Conservation (phyloP, 1,140 invertebrate species). For the Pseudomyrmex concolor region DNA sequence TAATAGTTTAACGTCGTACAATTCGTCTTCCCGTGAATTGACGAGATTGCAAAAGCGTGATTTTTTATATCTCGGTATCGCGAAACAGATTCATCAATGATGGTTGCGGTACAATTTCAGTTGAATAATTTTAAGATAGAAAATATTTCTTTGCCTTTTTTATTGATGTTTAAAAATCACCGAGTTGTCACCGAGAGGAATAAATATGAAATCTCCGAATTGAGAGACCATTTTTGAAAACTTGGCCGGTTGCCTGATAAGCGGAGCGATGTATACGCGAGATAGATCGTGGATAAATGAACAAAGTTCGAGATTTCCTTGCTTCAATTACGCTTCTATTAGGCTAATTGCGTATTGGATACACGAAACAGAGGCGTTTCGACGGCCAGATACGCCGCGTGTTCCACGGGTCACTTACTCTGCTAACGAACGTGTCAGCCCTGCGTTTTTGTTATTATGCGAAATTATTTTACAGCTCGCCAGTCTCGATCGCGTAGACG, state of each 20-base stretch:
- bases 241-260: conserved; percentile 1
- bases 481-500: conserved; percentile 47
- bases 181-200: no score
- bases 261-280: conserved; percentile 17
- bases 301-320: conserved; percentile 69
- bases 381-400: conserved; percentile 50
- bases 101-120: no score
- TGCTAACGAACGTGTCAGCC: conserved; percentile 62
- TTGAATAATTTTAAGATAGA: no score
- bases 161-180: no score
- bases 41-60: no score
- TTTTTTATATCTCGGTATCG: no score
- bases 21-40: no score
- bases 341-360: conserved; percentile 65
- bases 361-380: conserved; percentile 62
- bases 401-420: conserved; percentile 67
- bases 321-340: conserved; percentile 73
- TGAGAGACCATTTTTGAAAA: not conserved
- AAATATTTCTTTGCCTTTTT: no score
- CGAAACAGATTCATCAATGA: no score
- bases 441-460: conserved; percentile 67
- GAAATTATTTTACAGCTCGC: conserved; percentile 73
- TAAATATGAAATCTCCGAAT: no score
- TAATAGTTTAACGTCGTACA: no score
- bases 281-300: conserved; percentile 56